Conservation (phyloP, 2,888 invertebrate species). For the Quadroppia sp. region DNA sequence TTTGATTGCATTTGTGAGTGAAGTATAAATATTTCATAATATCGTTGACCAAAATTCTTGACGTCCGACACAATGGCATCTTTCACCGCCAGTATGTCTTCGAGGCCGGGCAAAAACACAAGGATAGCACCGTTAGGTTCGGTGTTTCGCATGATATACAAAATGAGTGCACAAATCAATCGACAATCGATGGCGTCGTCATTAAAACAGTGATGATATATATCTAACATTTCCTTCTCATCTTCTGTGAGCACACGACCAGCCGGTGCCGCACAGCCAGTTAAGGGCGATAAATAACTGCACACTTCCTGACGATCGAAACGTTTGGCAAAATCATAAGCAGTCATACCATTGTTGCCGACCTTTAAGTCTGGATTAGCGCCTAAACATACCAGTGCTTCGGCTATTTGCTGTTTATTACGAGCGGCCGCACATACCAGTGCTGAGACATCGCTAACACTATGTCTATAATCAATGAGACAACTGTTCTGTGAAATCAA, state of each 20-base stretch:
- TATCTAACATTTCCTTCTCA: conserved; percentile 66
- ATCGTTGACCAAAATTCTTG: conserved; percentile 44
- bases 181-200: conserved; percentile 84
- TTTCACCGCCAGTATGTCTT: conserved; percentile 72
- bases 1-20: conserved; percentile 83
- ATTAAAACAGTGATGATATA: conserved; percentile 68
- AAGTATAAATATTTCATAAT: conserved; percentile 64
- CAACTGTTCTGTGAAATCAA: conserved; percentile 73
- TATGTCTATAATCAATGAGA: conserved; percentile 67
- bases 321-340: conserved; percentile 66
- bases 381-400: conserved; percentile 68
- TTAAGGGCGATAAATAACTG: conserved; percentile 56
- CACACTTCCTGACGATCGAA: conserved; percentile 62
- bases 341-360: conserved; percentile 65
- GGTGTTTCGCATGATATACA: conserved; percentile 56
- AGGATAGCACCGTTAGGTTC: conserved; percentile 66
- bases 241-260: conserved; percentile 61
- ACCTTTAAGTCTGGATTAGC: conserved; percentile 61
- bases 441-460: conserved; percentile 63
- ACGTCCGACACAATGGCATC: conserved; percentile 50
- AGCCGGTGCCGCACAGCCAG: conserved; percentile 51
- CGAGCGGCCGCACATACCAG: conserved; percentile 73
- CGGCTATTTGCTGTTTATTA: conserved; percentile 65
- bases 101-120: conserved; percentile 88
- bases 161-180: conserved; percentile 67